Evolutionary conservation across 2,113 vertebrate species (phyloP).

Genomic region (Bos taurus): ARS-UCD2.0 NC_037354.1:6957501-6958000

Average conservation of each 20-base stretch:
- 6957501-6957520: not conserved
- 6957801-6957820: rapidly evolving
- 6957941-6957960: not conserved
- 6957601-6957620: not conserved
- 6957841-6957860: rapidly evolving
- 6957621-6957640: rapidly evolving
- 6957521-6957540: not conserved
- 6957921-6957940: not conserved
- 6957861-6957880: rapidly evolving
- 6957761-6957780: not conserved
- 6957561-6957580: rapidly evolving
- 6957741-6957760: not conserved
- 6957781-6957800: rapidly evolving
- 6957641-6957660: not conserved
- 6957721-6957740: too few species aligned
- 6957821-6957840: rapidly evolving
- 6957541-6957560: not conserved
- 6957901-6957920: rapidly evolving
- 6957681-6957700: rapidly evolving
- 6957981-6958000: rapidly evolving
- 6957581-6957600: rapidly evolving
- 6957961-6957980: not conserved
- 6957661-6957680: not conserved
- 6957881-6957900: too few species aligned
- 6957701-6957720: too few species aligned